Evolutionary conservation across 2,113 vertebrate genomes (phyloP).

Genomic region (Brienomyrus longianalis): DNA sequence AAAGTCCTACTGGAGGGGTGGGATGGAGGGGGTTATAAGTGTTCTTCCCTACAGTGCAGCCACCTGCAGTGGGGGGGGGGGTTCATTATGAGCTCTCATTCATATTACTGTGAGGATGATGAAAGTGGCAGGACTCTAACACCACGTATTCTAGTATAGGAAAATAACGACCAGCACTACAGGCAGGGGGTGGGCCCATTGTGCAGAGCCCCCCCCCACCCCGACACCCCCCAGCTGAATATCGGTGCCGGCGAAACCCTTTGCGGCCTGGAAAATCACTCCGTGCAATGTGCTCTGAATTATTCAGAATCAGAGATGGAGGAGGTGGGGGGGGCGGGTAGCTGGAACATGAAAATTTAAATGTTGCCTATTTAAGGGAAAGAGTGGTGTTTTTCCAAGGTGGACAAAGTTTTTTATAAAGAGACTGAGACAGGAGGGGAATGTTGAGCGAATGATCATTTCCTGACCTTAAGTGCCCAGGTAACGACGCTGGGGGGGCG

Average conservation of each 20-base stretch:
- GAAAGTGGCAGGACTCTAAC: background rate
- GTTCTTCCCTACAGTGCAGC: background rate
- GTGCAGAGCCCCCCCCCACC: background rate
- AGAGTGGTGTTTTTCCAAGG: conserved; percentile 1
- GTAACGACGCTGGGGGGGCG: background rate
- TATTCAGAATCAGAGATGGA: conserved; percentile 8
- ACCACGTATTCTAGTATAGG: background rate
- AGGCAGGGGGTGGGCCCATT: background rate
- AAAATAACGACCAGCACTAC: background rate
- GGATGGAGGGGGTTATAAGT: background rate
- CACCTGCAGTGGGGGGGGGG: background rate
- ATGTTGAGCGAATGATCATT: background rate
- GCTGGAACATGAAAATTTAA: background rate
- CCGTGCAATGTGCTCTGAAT: conserved; percentile 10
- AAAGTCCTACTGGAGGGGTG: background rate
- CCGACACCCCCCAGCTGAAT: background rate
- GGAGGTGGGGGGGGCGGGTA: background rate
- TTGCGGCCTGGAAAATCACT: background rate
- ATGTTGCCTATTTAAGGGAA: background rate
- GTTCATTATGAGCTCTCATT: background rate
- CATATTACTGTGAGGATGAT: background rate
- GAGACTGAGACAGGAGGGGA: background rate
- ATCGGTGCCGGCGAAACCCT: background rate
- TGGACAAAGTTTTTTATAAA: background rate
- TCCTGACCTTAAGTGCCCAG: background rate